These are phyloP conservation scores for Rhynchopsitta pachyrhyncha DNA, from an alignment of 2,113 vertebrate genomes.

Conservation along the genomic window DNA sequence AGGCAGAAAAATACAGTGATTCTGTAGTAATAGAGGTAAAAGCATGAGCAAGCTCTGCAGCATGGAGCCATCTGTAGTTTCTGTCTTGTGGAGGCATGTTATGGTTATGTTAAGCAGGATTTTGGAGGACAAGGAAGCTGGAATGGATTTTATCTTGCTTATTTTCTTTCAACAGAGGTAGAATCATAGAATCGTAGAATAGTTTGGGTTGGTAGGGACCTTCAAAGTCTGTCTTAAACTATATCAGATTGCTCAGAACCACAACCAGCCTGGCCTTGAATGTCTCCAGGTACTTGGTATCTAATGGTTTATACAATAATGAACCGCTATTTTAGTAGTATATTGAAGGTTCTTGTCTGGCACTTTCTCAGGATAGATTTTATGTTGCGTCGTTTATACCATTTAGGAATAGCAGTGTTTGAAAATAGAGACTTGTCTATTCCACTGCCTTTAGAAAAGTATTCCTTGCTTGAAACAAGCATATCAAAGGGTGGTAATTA, in stretches of 20 bases:
- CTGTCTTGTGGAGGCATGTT: neutral
- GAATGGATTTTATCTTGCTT: neutral
- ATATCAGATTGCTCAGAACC: neutral
- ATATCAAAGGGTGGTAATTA: neutral
- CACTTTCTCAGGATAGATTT: neutral
- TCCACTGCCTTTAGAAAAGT: neutral
- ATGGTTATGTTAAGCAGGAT: neutral
- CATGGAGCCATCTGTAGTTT: neutral
- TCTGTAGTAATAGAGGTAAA: neutral
- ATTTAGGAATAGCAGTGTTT: neutral
- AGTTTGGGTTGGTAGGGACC: neutral
- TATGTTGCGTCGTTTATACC: neutral
- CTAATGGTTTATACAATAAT: neutral
- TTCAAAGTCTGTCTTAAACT: neutral
- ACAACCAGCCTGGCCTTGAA: neutral
- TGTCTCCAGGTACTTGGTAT: neutral
- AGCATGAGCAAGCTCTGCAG: neutral
- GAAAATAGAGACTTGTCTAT: neutral
- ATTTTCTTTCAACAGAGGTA: neutral
- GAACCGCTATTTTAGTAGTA: neutral
- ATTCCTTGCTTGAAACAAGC: neutral
- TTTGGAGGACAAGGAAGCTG: neutral
- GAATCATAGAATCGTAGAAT: neutral
- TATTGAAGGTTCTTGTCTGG: neutral
- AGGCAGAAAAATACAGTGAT: neutral